Base-by-base conservation (phyloP, 2,113 vertebrate species). In the Tretioscincus oriximinensis region DNA sequence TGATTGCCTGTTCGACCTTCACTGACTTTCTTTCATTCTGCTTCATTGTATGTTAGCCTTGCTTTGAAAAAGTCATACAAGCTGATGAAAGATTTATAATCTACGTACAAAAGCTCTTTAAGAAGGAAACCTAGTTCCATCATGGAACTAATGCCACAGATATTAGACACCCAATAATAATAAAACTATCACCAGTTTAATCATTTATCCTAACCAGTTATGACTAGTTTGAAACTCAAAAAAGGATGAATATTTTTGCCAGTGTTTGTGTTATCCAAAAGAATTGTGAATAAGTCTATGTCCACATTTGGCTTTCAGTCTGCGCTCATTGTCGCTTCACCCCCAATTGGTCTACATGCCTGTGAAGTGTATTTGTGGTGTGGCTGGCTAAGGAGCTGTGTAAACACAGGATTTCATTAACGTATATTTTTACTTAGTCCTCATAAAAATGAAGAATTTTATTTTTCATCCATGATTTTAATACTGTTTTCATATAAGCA, bases 21-120 rank as follows among this genome's bases (percentile, higher is more conserved):
- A 86, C 5, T 91, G 93, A 93, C 86, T 93, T 95, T 92, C 88
- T 63, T 71, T 93, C 90, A 90, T 87, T 81, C 79, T 86, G 65
- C 71, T 84, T 85, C 87, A 66, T 84, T 79, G 87, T 77, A 85
- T 82, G 73, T 84, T 90, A 92, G 84, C 81, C 81, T 87, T 90
- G 68, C 84, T 93, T 92, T 88, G 77, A 84, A 91, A 91, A 93
- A 93, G 85, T 91, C 87, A 93, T 88, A 91, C 16, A 84, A 78
- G 67, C 76, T 92, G 87, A 93, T 89, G 90, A 93, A 31, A 91
- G 88, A 92, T 92, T 88, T 90, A 70, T 92, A 92, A 93, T 90
- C 85, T 90, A 90, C 81, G 87, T 74, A 88, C 81, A 93, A 91
- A 92, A 93, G 80, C 80, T 87, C 1, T 88, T 79, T 90, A 86